These are phyloP conservation scores for Meriones unguiculatus DNA, from an alignment of 2,113 vertebrate species.

Conservation along the genomic window DNA sequence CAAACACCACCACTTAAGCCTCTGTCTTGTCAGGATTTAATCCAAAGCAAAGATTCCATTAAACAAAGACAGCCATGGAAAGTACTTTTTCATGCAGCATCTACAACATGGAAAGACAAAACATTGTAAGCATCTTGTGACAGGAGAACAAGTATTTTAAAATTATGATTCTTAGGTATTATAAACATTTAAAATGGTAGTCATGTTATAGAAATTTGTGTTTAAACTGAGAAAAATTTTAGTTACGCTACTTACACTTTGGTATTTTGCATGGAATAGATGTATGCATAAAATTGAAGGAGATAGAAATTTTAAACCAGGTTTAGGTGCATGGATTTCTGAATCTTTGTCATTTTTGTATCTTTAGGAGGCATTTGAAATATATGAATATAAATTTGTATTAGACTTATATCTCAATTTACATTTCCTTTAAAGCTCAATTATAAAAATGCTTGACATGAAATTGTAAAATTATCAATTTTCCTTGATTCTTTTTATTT, in stretches of 20 bases:
- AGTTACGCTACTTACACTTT: background rate
- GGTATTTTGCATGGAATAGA: background rate
- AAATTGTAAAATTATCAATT: constrained; percentile 47
- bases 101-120: background rate
- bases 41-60: background rate
- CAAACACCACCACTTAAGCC: background rate
- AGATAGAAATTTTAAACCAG: background rate
- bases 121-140: background rate
- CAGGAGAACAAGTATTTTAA: background rate
- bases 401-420: background rate
- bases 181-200: constrained; percentile 40
- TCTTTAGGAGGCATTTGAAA: constrained; percentile 26
- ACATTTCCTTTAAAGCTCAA: background rate
- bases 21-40: background rate
- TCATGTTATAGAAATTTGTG: constrained; percentile 7
- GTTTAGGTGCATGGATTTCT: constrained; percentile 16
- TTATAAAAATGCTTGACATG: constrained; percentile 13
- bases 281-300: background rate
- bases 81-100: background rate
- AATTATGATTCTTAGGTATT: constrained; percentile 29
- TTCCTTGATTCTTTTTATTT: background rate
- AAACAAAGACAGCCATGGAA: constrained; percentile 30
- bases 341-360: background rate
- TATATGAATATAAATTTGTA: background rate
- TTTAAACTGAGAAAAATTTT: constrained; percentile 57